phyloP scores from a whole-genome alignment of 2,797 vertebrate species.

The Atherinosoma microstoma region DNA sequence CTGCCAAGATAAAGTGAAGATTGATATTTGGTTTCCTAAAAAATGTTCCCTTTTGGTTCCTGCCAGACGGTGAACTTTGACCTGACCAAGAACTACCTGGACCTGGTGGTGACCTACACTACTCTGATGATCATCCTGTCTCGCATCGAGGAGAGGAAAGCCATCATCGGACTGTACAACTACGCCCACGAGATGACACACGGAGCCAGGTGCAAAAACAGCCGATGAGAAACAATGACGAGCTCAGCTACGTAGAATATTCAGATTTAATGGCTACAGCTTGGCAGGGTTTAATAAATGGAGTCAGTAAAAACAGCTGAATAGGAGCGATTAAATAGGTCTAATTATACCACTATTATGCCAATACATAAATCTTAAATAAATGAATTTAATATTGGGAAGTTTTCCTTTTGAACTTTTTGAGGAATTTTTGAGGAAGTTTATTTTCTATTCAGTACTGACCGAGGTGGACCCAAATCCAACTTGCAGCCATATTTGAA shows the following conservation, averaged over 20 bases:
- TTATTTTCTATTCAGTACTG: too few species aligned
- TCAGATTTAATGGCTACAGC: too few species aligned
- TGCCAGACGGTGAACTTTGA: slow-evolving; percentile 96
- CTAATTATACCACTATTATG: too few species aligned
- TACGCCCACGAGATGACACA: slow-evolving; percentile 99
- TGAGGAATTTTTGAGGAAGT: not conserved
- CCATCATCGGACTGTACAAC: slow-evolving; percentile 97
- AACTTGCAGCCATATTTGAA: not conserved
- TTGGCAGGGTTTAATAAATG: too few species aligned
- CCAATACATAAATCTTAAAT: too few species aligned
- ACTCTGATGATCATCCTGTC: slow-evolving; percentile 98
- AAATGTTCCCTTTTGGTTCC: slow-evolving; percentile 17
- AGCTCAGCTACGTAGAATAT: too few species aligned
- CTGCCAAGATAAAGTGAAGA: too few species aligned
- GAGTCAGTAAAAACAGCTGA: too few species aligned
- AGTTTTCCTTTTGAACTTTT: not conserved
- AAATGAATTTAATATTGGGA: too few species aligned
- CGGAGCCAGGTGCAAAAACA: slow-evolving; percentile 89
- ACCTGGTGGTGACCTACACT: slow-evolving; percentile 97
- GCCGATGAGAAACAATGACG: too few species aligned
- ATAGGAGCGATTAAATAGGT: too few species aligned
- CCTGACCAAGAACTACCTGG: slow-evolving; percentile 98
- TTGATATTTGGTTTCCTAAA: not conserved
- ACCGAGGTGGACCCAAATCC: not conserved
- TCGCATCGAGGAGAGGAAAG: slow-evolving; percentile 97